Conservation (phyloP, 1,140 invertebrate genomes). For the Drosophila truncata region DNA sequence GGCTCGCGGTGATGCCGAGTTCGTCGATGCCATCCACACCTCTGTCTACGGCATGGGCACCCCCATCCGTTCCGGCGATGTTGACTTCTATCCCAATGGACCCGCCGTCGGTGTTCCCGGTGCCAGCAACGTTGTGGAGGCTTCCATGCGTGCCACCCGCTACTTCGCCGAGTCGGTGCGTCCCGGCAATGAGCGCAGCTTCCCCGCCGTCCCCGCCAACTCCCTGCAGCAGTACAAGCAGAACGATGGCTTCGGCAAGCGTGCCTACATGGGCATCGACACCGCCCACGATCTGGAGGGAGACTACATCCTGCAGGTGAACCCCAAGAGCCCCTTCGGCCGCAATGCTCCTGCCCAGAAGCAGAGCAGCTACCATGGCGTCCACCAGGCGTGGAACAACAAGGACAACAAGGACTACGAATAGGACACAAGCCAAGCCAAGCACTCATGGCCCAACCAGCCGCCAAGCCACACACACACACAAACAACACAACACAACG, state of each 20-base stretch:
- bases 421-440: background rate
- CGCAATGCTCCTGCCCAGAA: conserved; percentile 73
- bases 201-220: conserved; percentile 73
- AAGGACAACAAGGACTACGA: conserved; percentile 53
- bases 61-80: conserved; percentile 88
- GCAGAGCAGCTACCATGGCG: conserved; percentile 68
- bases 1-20: conserved; percentile 87
- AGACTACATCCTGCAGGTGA: conserved; percentile 81
- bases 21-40: conserved; percentile 91
- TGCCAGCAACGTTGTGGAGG: conserved; percentile 87
- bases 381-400: conserved; percentile 64
- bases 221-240: conserved; percentile 76
- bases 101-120: conserved; percentile 85
- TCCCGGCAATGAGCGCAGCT: conserved; percentile 82
- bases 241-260: conserved; percentile 75
- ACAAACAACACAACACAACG: conserved; percentile 25
- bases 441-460: background rate
- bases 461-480: conserved; percentile 2
- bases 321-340: conserved; percentile 80
- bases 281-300: conserved; percentile 69
- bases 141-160: conserved; percentile 88
- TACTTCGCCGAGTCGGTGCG: conserved; percentile 88
- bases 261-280: conserved; percentile 81
- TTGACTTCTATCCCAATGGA: conserved; percentile 93
- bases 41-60: conserved; percentile 91